Percentiles rank a stretch among this genome's conserved stretches.
These are phyloP conservation scores for Ailurus styani DNA, from an alignment of 2,113 vertebrate genomes.

Conservation along the genomic window DNA sequence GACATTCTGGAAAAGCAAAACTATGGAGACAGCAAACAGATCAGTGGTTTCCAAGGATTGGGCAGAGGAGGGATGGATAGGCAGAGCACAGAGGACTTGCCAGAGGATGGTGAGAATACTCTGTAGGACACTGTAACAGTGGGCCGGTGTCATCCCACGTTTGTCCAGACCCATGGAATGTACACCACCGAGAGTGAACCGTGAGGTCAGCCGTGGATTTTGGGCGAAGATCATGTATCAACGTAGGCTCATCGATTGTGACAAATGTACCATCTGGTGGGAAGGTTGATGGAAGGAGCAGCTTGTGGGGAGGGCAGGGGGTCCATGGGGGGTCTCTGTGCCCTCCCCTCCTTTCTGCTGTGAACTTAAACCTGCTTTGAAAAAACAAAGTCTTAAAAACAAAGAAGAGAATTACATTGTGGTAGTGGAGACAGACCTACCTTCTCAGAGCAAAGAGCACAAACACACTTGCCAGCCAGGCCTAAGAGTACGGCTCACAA, in stretches of 20 bases:
- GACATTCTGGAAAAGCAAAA: not conserved
- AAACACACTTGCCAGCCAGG: too few relatives aligned
- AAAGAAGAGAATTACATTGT: not conserved
- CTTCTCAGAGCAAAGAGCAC: not conserved
- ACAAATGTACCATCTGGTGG: not conserved
- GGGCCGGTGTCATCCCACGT: too few relatives aligned
- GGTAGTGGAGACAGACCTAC: not conserved
- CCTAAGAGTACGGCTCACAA: not conserved
- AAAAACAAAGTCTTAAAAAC: not conserved
- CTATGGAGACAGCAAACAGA: not conserved
- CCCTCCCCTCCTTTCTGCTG: not conserved
- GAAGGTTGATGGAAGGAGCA: not conserved
- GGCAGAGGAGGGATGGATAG: too few relatives aligned
- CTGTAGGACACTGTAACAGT: accelerated
- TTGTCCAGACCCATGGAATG: accelerated
- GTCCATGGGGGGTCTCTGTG: not conserved
- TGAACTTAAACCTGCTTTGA: not conserved
- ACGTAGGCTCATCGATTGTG: not conserved
- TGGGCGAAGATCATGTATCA: not conserved
- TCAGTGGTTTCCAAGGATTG: not conserved
- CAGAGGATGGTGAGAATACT: not conserved
- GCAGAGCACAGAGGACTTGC: not conserved
- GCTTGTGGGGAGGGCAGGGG: not conserved
- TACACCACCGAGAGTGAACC: not conserved
- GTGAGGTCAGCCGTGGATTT: not conserved